These are phyloP conservation scores for Tympanoctomys barrerae DNA, from an alignment of 2,797 vertebrate species.

Conservation along the genomic window DNA sequence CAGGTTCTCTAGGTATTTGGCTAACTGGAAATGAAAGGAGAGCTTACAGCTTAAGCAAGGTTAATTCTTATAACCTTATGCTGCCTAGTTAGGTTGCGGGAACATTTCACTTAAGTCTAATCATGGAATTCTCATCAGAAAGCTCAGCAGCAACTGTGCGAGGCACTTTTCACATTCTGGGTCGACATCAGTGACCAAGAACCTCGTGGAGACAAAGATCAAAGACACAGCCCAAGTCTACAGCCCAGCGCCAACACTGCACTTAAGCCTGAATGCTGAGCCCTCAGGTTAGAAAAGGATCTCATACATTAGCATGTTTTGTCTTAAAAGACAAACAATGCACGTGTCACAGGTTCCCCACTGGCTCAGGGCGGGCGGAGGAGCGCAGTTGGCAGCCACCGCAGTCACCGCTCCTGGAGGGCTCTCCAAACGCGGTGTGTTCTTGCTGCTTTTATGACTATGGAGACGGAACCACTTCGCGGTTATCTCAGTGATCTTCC, in stretches of 20 bases:
- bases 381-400: not conserved
- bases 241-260: not conserved
- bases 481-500: not conserved
- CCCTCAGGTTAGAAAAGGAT: not conserved
- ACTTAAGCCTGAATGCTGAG: not conserved
- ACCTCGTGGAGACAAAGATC: not conserved
- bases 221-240: not conserved
- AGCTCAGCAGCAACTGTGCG: conserved; percentile 45
- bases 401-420: not conserved
- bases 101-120: conserved; percentile 18
- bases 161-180: conserved; percentile 39
- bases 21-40: conserved; percentile 51
- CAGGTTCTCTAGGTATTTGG: not conserved
- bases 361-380: not conserved
- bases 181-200: not conserved
- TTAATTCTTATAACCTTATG: conserved; percentile 42
- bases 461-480: not conserved
- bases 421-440: not conserved
- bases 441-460: conserved; percentile 13
- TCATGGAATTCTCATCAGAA: conserved; percentile 47
- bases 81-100: conserved; percentile 20
- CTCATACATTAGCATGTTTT: not conserved
- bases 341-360: not conserved
- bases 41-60: not conserved
- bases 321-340: not conserved